Evolutionary conservation across 2,113 vertebrate species (phyloP).

Genomic region (Mustelus asterias): DNA sequence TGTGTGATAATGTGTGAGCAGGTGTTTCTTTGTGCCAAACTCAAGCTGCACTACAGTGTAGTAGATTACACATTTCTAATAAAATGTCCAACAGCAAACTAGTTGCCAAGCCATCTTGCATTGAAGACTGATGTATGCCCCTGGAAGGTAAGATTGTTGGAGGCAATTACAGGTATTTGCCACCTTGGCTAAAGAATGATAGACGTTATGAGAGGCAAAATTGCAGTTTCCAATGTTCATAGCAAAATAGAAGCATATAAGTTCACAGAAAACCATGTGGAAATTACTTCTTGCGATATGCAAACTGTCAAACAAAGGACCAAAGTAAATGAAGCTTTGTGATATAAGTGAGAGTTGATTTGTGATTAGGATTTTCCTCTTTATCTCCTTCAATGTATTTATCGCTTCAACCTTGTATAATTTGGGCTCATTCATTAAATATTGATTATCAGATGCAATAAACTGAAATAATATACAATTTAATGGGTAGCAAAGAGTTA

Average conservation of each 20-base stretch:
- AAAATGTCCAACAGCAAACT: background rate
- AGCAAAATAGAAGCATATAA: background rate
- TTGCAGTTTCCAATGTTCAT: background rate
- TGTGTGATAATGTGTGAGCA: background rate
- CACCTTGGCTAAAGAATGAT: background rate
- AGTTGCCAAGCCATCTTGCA: background rate
- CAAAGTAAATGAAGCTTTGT: background rate
- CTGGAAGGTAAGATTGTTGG: background rate
- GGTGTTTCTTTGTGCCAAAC: background rate
- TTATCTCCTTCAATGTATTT: background rate
- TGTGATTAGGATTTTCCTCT: background rate
- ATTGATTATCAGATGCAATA: background rate
- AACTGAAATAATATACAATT: background rate
- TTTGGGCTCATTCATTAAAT: background rate
- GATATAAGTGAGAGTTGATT: background rate
- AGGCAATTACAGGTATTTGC: background rate
- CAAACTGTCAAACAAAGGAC: background rate
- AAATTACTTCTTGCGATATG: background rate
- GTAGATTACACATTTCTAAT: background rate
- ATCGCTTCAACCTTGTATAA: background rate
- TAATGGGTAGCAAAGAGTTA: background rate
- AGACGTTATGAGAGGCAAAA: background rate
- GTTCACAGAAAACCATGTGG: background rate
- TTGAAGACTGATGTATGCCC: background rate
- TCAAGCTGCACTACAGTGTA: background rate